phyloP scores from a whole-genome alignment of 2,113 vertebrate genomes.

The Syngnathus floridae region DNA sequence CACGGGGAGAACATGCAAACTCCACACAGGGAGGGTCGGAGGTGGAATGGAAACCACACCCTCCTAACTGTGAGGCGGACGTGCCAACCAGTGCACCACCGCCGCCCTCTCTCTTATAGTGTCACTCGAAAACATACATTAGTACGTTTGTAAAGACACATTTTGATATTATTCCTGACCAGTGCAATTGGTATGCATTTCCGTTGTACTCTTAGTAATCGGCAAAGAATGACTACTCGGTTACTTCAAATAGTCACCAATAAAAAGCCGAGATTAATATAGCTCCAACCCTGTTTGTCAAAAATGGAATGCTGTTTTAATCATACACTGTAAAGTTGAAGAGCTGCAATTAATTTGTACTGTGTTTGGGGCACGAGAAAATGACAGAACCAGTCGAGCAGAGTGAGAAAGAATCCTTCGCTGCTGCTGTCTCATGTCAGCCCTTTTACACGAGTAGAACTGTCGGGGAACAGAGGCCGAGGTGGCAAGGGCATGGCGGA shows the following conservation, averaged over 20 bases:
- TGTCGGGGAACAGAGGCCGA: conserved; percentile 26
- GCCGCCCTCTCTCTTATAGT: no score
- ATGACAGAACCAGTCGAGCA: conserved; percentile 42
- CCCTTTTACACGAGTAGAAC: conserved; percentile 12
- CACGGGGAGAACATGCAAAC: no score
- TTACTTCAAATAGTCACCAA: conserved; percentile 17
- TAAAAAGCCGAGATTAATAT: background rate
- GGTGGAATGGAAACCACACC: no score
- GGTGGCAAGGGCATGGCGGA: conserved; percentile 45
- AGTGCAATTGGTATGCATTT: background rate
- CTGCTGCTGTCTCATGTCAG: conserved; percentile 13
- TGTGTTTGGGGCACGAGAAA: conserved; percentile 30
- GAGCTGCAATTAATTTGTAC: conserved; percentile 27
- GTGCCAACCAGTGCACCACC: no score
- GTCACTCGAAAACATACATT: background rate
- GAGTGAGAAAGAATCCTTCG: conserved; percentile 52
- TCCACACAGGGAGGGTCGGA: no score
- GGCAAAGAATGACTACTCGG: conserved; percentile 15
- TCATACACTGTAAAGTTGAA: background rate
- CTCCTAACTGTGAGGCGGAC: no score
- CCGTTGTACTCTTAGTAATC: background rate
- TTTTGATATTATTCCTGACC: background rate
- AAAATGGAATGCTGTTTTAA: conserved; percentile 16
- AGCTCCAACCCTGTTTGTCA: background rate
- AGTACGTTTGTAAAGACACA: background rate